These are phyloP conservation scores for Hyperopisus bebe DNA, from an alignment of 2,113 vertebrate species.

Conservation along the genomic window DNA sequence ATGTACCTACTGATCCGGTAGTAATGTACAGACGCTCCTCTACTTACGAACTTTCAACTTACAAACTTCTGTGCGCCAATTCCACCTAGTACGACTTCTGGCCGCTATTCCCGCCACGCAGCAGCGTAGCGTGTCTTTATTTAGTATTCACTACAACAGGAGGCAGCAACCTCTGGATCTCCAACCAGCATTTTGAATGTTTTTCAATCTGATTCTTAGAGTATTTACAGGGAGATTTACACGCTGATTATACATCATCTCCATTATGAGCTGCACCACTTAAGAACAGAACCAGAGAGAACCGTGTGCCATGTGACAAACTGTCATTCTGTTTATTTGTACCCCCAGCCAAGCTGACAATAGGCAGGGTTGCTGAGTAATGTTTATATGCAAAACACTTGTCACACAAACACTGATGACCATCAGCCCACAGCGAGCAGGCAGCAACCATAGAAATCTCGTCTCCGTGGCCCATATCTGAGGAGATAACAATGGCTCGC, in stretches of 20 bases:
- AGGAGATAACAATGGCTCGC: background rate
- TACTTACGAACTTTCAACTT: too few relatives aligned
- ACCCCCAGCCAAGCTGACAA: background rate
- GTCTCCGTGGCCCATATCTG: background rate
- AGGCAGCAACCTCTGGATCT: background rate
- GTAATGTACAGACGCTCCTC: background rate
- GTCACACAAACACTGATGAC: background rate
- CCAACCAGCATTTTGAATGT: background rate
- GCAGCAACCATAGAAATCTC: background rate
- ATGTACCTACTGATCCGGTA: background rate
- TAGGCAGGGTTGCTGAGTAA: background rate
- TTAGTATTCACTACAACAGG: background rate
- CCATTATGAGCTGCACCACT: background rate
- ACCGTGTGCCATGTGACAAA: background rate
- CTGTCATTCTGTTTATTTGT: background rate
- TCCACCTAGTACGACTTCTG: too few relatives aligned
- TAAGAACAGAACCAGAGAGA: background rate
- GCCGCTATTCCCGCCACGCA: too few relatives aligned
- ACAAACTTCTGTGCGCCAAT: too few relatives aligned
- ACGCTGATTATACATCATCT: background rate
- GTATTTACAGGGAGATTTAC: background rate
- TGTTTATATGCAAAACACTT: background rate
- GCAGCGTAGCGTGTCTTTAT: background rate
- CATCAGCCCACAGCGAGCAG: background rate
- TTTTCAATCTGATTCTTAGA: background rate